Conservation (phyloP, 92 coral and sea anemone species). For the Bergia puertoricense region DNA sequence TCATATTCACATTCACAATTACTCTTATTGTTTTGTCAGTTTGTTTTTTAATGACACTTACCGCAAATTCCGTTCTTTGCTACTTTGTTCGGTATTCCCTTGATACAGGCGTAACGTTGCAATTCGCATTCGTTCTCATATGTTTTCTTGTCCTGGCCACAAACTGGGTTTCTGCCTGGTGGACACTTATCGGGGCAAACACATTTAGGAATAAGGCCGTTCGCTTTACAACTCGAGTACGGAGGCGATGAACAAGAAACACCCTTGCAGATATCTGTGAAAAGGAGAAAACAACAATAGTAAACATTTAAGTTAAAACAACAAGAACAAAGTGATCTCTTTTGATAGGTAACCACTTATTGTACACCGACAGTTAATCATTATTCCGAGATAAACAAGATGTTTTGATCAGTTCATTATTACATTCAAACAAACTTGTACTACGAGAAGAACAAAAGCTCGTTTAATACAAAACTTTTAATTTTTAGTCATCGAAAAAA, state of each 20-base stretch:
- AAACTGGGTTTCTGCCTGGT: conserved; percentile 6
- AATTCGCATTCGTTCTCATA: conserved; percentile 19
- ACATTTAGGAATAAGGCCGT: conserved; percentile 7
- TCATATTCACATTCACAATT: not conserved
- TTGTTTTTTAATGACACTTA: not conserved
- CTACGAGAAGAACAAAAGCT: too few relatives aligned
- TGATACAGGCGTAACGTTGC: conserved; percentile 1
- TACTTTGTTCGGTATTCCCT: conserved; percentile 33
- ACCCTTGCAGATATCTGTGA: conserved; percentile 12
- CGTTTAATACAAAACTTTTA: too few relatives aligned
- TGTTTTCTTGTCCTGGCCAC: conserved; percentile 4
- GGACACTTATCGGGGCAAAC: conserved; percentile 20
- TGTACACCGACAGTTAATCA: too few relatives aligned
- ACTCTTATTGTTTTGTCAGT: not conserved
- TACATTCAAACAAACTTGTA: too few relatives aligned
- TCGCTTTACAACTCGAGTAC: conserved; percentile 16
- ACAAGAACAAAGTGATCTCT: not conserved
- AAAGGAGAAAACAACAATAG: not conserved
- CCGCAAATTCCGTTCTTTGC: conserved; percentile 18
- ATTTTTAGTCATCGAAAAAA: too few relatives aligned
- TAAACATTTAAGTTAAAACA: not conserved
- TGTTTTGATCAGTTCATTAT: too few relatives aligned
- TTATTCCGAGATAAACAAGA: too few relatives aligned
- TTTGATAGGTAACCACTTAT: not conserved
- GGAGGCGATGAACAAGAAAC: conserved; percentile 28